Conservation (phyloP, 2,888 invertebrate genomes). For the Bombyx huttoni region DNA sequence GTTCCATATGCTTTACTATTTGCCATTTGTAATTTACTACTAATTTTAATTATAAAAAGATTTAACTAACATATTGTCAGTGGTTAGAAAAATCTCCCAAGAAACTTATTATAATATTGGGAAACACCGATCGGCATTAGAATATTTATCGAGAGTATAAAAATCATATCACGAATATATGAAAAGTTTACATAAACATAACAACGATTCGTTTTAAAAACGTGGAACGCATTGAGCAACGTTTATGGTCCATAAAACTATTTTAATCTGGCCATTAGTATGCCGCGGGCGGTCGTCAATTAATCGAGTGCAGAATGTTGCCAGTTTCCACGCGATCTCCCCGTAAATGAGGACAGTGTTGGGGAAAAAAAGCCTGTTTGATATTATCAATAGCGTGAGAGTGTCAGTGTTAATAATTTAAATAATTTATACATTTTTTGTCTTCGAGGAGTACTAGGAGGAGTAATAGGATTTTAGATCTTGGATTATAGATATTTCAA, state of each 20-base stretch:
- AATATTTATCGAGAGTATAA: neutral
- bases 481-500: no score
- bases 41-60: no score
- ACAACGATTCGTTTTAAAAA: conserved; percentile 2
- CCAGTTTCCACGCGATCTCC: conserved; percentile 18
- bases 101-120: no score
- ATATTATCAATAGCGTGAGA: neutral
- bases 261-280: conserved; percentile 60
- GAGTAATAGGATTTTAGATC: no score
- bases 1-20: no score
- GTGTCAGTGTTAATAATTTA: neutral
- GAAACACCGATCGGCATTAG: neutral
- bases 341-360: conserved; percentile 16
- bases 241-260: conserved; percentile 56
- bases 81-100: no score
- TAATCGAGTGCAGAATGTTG: conserved; percentile 34
- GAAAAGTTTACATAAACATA: conserved; percentile 1
- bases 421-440: no score
- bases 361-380: neutral
- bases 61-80: no score
- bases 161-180: neutral
- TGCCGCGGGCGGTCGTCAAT: conserved; percentile 51
- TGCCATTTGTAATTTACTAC: no score
- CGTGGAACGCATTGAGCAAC: conserved; percentile 14
- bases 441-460: no score